Conservation (phyloP, 2,888 invertebrate species). For the Tridacna gigas region DNA sequence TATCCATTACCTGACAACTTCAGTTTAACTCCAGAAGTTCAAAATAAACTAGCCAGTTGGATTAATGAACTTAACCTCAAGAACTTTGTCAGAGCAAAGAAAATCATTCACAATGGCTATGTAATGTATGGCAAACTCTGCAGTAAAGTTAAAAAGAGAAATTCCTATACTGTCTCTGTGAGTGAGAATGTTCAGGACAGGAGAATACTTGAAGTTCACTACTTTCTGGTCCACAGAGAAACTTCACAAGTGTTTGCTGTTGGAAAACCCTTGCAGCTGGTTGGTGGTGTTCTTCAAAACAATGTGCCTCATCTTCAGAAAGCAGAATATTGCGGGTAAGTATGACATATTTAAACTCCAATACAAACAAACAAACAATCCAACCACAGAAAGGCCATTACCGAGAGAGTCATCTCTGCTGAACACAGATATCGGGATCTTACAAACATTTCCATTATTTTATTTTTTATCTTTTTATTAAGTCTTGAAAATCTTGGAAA, state of each 20-base stretch:
- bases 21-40: conserved; percentile 22
- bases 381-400: no score
- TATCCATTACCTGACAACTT: conserved; percentile 3
- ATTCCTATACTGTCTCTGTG: conserved; percentile 34
- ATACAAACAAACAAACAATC: no score
- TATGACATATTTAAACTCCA: no score
- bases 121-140: conserved; percentile 34
- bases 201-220: conserved; percentile 30
- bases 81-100: conserved; percentile 23
- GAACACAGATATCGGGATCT: no score
- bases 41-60: conserved; percentile 7
- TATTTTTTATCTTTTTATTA: no score
- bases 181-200: background rate
- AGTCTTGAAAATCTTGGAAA: no score
- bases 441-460: no score
- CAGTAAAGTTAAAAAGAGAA: conserved; percentile 44
- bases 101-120: conserved; percentile 32
- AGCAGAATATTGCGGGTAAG: conserved; percentile 16
- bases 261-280: conserved; percentile 11
- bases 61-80: background rate
- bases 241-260: conserved; percentile 37
- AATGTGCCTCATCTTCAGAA: conserved; percentile 31
- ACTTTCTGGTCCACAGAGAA: conserved; percentile 26
- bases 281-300: conserved; percentile 25
- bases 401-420: no score